Conservation (phyloP, 2,797 vertebrate species). For the Malurus leucopterus region DNA sequence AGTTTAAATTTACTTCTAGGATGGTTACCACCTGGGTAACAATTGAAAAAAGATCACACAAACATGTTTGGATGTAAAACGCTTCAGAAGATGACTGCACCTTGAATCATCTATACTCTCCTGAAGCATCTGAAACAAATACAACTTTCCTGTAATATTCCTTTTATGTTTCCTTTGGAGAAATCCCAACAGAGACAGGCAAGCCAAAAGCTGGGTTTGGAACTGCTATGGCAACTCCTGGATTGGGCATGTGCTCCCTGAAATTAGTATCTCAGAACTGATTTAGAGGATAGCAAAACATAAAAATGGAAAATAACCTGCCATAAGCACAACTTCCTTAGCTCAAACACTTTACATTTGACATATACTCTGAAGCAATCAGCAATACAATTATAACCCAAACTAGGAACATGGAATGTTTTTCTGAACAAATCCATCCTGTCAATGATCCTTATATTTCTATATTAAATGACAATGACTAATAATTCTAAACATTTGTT, state of each 20-base stretch:
- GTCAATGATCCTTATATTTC: neutral
- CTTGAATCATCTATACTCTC: neutral
- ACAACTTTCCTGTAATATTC: neutral
- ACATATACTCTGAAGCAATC: neutral
- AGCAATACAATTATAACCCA: rapidly evolving
- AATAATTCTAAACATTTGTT: neutral
- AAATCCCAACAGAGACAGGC: neutral
- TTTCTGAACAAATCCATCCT: neutral
- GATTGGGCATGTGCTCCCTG: neutral
- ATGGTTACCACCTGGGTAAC: neutral
- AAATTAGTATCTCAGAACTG: neutral
- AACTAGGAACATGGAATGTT: neutral
- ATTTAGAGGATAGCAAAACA: neutral
- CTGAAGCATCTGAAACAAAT: neutral
- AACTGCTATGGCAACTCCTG: neutral
- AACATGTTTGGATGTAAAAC: neutral
- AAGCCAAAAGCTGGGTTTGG: neutral
- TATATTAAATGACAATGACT: neutral
- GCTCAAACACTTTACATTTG: neutral
- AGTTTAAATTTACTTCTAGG: neutral
- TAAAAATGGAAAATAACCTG: neutral
- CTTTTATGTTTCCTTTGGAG: neutral
- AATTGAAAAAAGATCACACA: neutral
- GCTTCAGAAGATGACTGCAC: neutral
- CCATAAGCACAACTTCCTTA: neutral